Evolutionary conservation across 2,797 vertebrate genomes (phyloP).

Genomic region (Anabas testudineus): DNA sequence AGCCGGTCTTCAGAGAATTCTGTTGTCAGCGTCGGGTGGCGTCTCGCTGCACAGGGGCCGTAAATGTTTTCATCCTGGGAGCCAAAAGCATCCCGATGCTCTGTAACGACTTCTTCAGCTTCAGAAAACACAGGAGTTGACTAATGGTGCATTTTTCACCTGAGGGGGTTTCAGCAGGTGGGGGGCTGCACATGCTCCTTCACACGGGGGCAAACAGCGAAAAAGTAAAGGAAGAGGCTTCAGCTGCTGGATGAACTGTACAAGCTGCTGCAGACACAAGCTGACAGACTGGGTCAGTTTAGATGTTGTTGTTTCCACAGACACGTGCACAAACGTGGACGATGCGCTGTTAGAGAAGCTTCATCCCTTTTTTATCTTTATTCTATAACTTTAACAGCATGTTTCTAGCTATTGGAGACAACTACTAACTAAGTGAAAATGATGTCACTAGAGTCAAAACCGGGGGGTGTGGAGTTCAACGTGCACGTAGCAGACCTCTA

Average conservation of each 20-base stretch:
- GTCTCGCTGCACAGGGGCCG: slow-evolving; percentile 1
- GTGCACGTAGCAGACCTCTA: too few relatives aligned
- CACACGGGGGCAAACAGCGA: background rate
- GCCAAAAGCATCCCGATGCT: background rate
- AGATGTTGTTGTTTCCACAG: background rate
- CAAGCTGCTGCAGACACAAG: background rate
- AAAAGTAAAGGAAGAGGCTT: background rate
- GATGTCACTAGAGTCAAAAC: too few relatives aligned
- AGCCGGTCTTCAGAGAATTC: slow-evolving; percentile 35
- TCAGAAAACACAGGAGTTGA: background rate
- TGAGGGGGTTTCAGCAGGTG: background rate
- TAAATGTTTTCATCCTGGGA: slow-evolving; percentile 25
- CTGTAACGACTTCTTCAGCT: background rate
- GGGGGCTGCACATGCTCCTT: slow-evolving; percentile 9
- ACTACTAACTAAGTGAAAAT: too few relatives aligned
- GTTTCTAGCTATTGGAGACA: too few relatives aligned
- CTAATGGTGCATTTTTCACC: slow-evolving; percentile 6
- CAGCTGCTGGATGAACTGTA: background rate
- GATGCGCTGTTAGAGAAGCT: background rate
- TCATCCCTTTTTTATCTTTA: background rate
- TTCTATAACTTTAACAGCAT: too few relatives aligned
- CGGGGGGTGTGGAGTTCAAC: too few relatives aligned
- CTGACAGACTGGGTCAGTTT: background rate
- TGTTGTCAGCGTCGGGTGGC: slow-evolving; percentile 15
- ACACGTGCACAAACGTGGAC: background rate